Percentiles rank a stretch among this genome's conserved stretches.
Conservation (phyloP, 2,113 vertebrate species). For the Myrmecobius fasciatus region DNA sequence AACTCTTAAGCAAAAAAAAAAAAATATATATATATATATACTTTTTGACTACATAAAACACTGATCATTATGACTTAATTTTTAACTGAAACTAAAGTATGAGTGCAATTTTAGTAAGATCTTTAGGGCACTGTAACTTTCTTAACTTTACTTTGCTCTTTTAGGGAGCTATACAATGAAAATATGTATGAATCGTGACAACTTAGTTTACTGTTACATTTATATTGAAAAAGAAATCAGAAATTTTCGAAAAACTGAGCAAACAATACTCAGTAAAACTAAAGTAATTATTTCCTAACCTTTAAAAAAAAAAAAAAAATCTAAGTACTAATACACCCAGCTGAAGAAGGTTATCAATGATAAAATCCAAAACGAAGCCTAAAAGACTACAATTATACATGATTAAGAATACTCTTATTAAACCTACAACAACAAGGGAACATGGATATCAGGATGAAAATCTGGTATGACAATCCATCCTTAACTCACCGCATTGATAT, state of each 20-base stretch:
- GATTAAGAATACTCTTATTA: background rate
- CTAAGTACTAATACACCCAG: background rate
- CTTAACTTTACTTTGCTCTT: background rate
- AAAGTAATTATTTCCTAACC: background rate
- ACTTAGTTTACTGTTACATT: background rate
- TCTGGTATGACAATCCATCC: constrained; percentile 71
- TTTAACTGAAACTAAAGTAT: background rate
- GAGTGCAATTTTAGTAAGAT: background rate
- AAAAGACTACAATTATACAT: background rate
- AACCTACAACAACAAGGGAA: constrained; percentile 27
- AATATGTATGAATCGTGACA: background rate
- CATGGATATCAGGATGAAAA: constrained; percentile 43
- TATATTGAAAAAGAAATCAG: background rate
- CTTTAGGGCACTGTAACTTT: background rate
- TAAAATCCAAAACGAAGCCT: background rate
- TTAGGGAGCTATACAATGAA: background rate
- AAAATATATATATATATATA: background rate
- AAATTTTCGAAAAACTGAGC: background rate
- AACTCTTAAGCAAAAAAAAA: background rate
- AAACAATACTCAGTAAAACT: background rate
- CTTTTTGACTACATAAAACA: background rate
- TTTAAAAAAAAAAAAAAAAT: background rate
- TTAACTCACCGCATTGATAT: constrained; percentile 83
- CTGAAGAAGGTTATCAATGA: background rate
- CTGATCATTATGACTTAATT: background rate